These are phyloP conservation scores for Hexactinellida sp. DNA, from an alignment of 37 sponge, comb jelly and placozoan genomes.

Conservation along the genomic window DNA sequence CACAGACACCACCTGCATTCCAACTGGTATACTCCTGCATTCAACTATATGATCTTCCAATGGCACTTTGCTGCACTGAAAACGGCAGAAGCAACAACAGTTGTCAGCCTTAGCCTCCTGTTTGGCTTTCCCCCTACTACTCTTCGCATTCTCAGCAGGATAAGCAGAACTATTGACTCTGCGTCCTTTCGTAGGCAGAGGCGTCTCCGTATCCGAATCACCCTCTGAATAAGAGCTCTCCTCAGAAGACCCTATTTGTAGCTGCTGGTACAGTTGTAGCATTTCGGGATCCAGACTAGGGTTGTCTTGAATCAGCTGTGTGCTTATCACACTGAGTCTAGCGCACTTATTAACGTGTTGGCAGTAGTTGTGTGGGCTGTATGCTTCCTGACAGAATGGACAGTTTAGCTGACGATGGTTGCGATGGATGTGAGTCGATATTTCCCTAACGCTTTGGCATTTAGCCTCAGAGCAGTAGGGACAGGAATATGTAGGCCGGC, in stretches of 20 bases:
- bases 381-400: neutral
- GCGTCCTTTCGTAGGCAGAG: neutral
- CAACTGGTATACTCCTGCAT: neutral
- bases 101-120: neutral
- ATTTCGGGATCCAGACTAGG: neutral
- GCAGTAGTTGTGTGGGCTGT: neutral
- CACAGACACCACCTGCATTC: neutral
- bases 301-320: neutral
- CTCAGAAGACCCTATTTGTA: neutral
- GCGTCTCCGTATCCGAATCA: neutral
- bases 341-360: neutral
- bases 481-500: neutral
- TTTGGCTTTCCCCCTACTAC: neutral
- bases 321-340: neutral
- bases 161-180: neutral
- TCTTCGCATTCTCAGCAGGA: neutral
- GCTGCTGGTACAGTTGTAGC: neutral
- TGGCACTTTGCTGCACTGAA: neutral
- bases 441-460: neutral
- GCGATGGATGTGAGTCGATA: neutral
- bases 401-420: neutral
- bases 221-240: neutral
- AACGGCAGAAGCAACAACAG: neutral
- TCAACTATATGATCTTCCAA: neutral
- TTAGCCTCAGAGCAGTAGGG: neutral